Percentiles rank a stretch among this genome's conserved stretches.
Conservation (phyloP, 53 echinoderm and acorn worm genomes). For the Temnopleurus reevesii region DNA sequence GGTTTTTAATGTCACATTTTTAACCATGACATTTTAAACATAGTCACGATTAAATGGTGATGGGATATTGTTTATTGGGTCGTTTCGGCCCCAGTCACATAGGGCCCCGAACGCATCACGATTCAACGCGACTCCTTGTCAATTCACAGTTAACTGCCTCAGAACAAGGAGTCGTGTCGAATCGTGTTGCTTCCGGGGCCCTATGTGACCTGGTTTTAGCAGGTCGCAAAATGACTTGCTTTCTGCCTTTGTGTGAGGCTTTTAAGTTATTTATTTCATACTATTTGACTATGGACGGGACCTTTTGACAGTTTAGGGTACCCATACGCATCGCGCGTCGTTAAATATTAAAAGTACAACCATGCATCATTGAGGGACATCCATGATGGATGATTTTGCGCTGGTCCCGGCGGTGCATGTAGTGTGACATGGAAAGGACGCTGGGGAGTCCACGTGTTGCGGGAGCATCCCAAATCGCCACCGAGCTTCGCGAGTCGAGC, state of each 20-base stretch:
- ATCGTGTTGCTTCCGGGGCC: no score
- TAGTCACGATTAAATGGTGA: no score
- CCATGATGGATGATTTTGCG: neutral
- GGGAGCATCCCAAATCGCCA: neutral
- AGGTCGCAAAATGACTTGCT: neutral
- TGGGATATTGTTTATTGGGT: neutral
- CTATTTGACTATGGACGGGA: neutral
- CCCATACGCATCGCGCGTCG: neutral
- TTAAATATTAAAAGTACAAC: conserved; percentile 22
- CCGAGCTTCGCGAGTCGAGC: no score
- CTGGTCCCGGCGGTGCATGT: neutral
- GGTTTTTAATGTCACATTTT: neutral
- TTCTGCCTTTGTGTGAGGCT: neutral
- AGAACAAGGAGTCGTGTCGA: no score
- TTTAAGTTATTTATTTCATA: neutral
- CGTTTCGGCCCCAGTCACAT: neutral
- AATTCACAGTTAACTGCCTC: no score
- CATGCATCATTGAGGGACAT: conserved; percentile 21
- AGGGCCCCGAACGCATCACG: no score
- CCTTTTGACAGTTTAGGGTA: neutral
- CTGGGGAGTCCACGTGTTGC: neutral
- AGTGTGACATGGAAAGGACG: neutral
- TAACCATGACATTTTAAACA: neutral
- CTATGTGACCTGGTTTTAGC: neutral
- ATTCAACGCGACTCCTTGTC: no score